These are phyloP conservation scores for Cosmia pyralina DNA, from an alignment of 2,888 invertebrate species.

Conservation along the genomic window DNA sequence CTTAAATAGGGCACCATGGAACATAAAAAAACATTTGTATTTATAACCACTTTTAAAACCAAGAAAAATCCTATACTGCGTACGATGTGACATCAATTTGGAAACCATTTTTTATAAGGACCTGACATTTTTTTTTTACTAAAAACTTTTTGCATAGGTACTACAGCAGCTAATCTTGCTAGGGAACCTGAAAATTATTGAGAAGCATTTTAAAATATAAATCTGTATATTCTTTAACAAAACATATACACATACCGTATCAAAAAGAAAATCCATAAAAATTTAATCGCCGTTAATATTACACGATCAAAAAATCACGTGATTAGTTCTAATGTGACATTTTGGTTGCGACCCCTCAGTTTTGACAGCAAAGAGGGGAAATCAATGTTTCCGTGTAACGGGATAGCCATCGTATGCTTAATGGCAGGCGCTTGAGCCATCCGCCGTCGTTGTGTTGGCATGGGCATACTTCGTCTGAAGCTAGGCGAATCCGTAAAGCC, in stretches of 20 bases:
- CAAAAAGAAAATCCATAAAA: constrained; percentile 21
- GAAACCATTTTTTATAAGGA: too few relatives aligned
- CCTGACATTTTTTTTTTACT: too few relatives aligned
- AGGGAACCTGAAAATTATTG: not conserved
- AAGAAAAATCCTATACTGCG: too few relatives aligned
- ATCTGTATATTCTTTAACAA: constrained; percentile 15
- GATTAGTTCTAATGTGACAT: constrained; percentile 74
- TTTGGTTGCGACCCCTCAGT: constrained; percentile 69
- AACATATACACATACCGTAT: constrained; percentile 3
- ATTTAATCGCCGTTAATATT: not conserved
- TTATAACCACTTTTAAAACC: too few relatives aligned
- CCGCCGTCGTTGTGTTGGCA: not conserved
- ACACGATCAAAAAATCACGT: constrained; percentile 49
- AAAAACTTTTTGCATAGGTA: not conserved
- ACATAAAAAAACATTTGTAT: too few relatives aligned
- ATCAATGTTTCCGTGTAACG: constrained; percentile 55
- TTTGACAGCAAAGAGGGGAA: constrained; percentile 68
- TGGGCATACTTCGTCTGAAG: constrained; percentile 14
- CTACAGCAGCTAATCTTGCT: not conserved
- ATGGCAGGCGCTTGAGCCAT: constrained; percentile 14
- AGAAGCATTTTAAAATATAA: not conserved
- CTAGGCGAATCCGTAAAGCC: not conserved
- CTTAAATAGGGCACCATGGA: too few relatives aligned
- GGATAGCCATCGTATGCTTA: constrained; percentile 61
- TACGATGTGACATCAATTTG: not conserved